These are phyloP conservation scores for Meteorus colon DNA, from an alignment of 2,888 invertebrate genomes.

Conservation along the genomic window DNA sequence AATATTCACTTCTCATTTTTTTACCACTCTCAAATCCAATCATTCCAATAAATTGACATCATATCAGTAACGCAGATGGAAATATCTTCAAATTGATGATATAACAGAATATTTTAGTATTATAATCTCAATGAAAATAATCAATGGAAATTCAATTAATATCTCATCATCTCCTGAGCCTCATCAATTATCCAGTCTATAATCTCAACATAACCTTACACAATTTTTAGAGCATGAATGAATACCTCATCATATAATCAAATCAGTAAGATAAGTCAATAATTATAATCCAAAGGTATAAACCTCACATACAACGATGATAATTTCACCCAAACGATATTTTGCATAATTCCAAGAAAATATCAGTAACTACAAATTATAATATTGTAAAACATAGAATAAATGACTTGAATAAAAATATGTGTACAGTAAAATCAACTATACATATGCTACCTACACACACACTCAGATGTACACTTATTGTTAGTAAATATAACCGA, in stretches of 20 bases:
- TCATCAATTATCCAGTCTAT: background rate
- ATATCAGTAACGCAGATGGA: no score
- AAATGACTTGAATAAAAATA: background rate
- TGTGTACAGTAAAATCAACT: slow-evolving; percentile 4
- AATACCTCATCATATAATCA: background rate
- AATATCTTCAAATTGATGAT: no score
- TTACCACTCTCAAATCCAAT: no score
- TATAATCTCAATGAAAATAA: background rate
- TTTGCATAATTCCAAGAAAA: background rate
- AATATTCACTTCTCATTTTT: no score
- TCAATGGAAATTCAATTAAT: background rate
- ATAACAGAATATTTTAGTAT: background rate
- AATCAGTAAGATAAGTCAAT: background rate
- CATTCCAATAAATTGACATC: no score
- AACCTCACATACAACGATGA: background rate
- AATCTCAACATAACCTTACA: no score
- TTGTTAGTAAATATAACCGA: background rate
- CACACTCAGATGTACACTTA: slow-evolving; percentile 13
- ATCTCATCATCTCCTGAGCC: no score
- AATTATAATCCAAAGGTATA: background rate
- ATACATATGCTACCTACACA: background rate
- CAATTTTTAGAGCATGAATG: background rate
- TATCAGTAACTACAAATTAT: background rate
- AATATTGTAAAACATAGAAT: background rate
- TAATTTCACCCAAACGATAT: background rate